Percentiles rank a stretch among this genome's conserved stretches.
These are phyloP conservation scores for Cassiopea xamachana DNA, from an alignment of 30 jellyfish, hydroid and myxozoan genomes.

Conservation along the genomic window DNA sequence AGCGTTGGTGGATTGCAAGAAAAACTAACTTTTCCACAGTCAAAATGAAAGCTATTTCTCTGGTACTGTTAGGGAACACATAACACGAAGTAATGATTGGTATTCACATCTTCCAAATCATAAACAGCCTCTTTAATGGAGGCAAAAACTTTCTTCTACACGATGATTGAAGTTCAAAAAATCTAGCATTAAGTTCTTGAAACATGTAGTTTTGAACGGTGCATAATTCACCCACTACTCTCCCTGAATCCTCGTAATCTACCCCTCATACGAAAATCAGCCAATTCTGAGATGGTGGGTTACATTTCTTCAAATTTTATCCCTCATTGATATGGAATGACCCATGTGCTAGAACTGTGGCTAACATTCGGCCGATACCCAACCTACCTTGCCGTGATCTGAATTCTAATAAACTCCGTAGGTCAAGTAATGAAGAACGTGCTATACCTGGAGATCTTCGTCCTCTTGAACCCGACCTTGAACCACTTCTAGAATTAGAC, in stretches of 20 bases:
- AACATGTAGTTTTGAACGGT: neutral
- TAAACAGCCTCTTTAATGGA: neutral
- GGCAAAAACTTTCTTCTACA: neutral
- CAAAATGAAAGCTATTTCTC: neutral
- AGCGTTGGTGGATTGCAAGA: no score
- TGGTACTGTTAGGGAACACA: neutral
- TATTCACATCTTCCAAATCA: neutral
- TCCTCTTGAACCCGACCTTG: conserved; percentile 80
- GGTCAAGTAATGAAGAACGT: no score
- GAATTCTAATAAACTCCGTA: no score
- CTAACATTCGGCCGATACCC: no score
- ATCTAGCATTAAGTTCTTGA: neutral
- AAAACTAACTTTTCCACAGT: no score
- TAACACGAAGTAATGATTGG: neutral
- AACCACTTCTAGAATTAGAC: conserved; percentile 57
- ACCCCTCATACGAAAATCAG: neutral
- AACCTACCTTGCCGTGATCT: no score
- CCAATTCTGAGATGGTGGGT: neutral
- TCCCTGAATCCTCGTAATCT: neutral
- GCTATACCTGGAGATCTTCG: conserved; percentile 65
- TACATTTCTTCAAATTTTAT: neutral
- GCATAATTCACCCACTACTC: neutral
- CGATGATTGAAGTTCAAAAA: neutral
- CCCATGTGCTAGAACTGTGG: neutral
- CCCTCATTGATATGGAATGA: neutral